Percentiles rank a stretch among this genome's conserved stretches.
These are phyloP conservation scores for Rhyacophila brunnea DNA, from an alignment of 1,140 invertebrate genomes.

Conservation along the genomic window DNA sequence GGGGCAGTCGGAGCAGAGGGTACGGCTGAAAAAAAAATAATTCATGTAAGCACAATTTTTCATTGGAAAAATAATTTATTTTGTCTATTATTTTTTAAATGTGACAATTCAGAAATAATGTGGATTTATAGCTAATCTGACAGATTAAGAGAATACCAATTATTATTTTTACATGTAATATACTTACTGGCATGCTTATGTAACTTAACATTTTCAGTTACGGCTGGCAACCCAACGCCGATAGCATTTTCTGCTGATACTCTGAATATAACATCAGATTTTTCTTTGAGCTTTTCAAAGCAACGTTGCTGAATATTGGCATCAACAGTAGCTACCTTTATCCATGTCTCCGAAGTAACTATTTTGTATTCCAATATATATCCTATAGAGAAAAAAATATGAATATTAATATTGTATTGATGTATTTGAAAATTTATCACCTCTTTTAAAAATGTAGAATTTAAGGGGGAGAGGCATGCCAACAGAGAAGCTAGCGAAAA, in stretches of 20 bases:
- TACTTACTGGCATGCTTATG: slow-evolving; percentile 93
- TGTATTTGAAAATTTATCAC: no score
- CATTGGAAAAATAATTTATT: not conserved
- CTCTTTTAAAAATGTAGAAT: no score
- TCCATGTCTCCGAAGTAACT: slow-evolving; percentile 76
- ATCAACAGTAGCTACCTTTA: slow-evolving; percentile 82
- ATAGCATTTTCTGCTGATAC: slow-evolving; percentile 89
- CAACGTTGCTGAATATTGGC: slow-evolving; percentile 73
- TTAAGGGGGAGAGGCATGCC: no score
- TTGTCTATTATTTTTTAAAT: not conserved
- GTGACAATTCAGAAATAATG: not conserved
- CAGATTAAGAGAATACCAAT: no score
- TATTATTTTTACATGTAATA: not conserved
- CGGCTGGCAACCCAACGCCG: slow-evolving; percentile 77
- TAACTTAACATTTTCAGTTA: slow-evolving; percentile 77
- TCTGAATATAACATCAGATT: slow-evolving; percentile 85
- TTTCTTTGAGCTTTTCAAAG: slow-evolving; percentile 85
- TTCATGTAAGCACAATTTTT: not conserved
- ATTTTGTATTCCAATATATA: slow-evolving; percentile 92
- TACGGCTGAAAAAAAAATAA: slow-evolving; percentile 61
- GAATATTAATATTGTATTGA: no score
- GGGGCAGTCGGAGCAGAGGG: slow-evolving; percentile 88
- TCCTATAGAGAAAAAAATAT: slow-evolving; percentile 49
- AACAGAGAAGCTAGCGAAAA: no score
- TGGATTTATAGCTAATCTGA: no score